These are phyloP conservation scores for Turnix velox DNA, from an alignment of 2,113 vertebrate species.

Conservation along the genomic window DNA sequence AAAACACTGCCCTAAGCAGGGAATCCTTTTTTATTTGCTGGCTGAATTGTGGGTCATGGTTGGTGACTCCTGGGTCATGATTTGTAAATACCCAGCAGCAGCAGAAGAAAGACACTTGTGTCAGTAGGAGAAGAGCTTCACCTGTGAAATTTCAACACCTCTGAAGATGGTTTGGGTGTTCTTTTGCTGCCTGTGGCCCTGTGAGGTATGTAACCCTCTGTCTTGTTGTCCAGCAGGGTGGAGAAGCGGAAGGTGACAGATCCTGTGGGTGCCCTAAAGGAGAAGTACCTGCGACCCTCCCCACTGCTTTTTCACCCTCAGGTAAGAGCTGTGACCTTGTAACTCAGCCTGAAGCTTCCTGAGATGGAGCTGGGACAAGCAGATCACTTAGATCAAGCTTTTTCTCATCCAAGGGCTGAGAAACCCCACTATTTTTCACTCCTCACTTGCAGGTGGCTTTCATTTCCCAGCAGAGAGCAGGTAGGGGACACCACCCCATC, in stretches of 20 bases:
- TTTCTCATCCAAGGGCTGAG: not conserved
- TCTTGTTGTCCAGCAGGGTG: conserved; percentile 99
- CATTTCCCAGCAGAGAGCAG: not conserved
- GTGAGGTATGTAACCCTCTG: conserved; percentile 91
- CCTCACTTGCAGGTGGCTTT: not conserved
- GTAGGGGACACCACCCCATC: not conserved
- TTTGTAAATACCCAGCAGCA: not conserved
- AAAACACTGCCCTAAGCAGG: not conserved
- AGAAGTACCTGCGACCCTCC: conserved; percentile 93
- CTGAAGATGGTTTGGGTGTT: not conserved
- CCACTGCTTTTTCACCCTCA: conserved; percentile 95
- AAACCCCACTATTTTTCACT: not conserved
- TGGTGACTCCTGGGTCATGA: not conserved
- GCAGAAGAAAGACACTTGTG: not conserved
- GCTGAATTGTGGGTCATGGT: accelerated
- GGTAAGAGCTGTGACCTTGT: conserved; percentile 62
- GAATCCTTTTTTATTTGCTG: accelerated
- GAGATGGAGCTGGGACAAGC: not conserved
- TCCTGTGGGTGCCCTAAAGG: conserved; percentile 93
- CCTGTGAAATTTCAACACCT: accelerated
- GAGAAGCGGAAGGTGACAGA: conserved; percentile 99
- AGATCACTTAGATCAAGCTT: not conserved
- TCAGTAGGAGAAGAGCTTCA: accelerated
- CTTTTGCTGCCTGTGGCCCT: not conserved
- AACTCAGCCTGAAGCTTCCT: accelerated